phyloP scores from a whole-genome alignment of 2,888 invertebrate species.

The Gasteruption jaculator region DNA sequence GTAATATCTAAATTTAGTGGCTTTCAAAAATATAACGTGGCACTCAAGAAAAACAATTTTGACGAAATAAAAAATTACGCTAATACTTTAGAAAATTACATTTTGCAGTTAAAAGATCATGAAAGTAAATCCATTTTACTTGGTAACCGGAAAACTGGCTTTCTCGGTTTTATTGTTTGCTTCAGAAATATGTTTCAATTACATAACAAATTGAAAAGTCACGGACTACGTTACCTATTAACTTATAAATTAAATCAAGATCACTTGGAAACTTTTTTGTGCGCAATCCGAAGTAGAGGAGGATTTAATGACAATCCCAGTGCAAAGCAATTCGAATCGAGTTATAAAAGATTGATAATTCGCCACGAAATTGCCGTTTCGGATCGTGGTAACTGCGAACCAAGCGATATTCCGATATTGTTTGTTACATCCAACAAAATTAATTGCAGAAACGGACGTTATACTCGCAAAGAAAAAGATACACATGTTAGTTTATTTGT shows the following conservation, averaged over 20 bases:
- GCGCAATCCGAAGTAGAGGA: conserved; percentile 11
- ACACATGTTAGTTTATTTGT: conserved; percentile 3
- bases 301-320: conserved; percentile 14
- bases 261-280: conserved; percentile 12
- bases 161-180: conserved; percentile 8
- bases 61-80: too few relatives aligned
- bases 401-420: conserved; percentile 10
- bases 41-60: too few relatives aligned
- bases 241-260: conserved; percentile 12
- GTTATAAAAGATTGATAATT: conserved; percentile 12
- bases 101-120: conserved; percentile 1
- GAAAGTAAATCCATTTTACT: not conserved
- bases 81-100: too few relatives aligned
- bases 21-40: not conserved
- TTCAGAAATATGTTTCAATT: conserved; percentile 9
- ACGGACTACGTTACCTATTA: conserved; percentile 7
- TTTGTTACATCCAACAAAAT: conserved; percentile 2
- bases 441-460: not conserved
- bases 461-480: not conserved
- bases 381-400: conserved; percentile 6
- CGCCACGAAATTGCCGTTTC: conserved; percentile 13
- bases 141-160: conserved; percentile 8
- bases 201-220: conserved; percentile 5
- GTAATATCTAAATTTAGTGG: not conserved
- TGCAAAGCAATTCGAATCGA: conserved; percentile 8